These are phyloP conservation scores for Euzophera pinguis DNA, from an alignment of 2,888 invertebrate genomes.

Conservation along the genomic window DNA sequence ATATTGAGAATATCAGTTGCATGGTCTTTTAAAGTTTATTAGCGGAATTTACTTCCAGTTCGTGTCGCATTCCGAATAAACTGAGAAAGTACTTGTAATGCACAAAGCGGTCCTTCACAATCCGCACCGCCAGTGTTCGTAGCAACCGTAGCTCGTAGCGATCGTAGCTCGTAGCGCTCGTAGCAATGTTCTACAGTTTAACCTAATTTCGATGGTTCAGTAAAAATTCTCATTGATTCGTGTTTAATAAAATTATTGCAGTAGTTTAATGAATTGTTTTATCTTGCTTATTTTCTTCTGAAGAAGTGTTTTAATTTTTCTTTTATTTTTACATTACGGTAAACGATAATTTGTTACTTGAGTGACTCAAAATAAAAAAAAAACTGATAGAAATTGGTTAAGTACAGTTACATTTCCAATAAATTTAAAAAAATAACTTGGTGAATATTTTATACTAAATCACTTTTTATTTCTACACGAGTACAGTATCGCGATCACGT, in stretches of 20 bases:
- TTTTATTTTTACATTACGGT: no score
- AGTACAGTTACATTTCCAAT: no score
- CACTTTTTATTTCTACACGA: not conserved
- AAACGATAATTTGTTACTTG: no score
- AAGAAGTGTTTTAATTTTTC: no score
- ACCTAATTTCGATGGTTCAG: not conserved
- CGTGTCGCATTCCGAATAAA: not conserved
- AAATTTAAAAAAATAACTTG: no score
- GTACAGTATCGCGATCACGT: not conserved
- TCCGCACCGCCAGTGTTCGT: not conserved
- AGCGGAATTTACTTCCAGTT: no score
- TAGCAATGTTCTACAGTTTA: constrained; percentile 23
- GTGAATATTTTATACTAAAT: no score
- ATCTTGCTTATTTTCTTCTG: no score
- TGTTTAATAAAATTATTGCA: not conserved
- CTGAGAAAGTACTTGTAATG: not conserved
- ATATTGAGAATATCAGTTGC: no score
- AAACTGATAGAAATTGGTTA: no score
- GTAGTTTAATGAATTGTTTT: not conserved
- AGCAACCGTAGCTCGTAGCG: constrained; percentile 1
- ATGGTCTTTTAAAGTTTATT: no score
- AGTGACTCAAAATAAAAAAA: no score
- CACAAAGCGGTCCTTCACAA: not conserved
- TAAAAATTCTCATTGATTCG: not conserved
- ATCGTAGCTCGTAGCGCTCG: constrained; percentile 22